phyloP scores from a whole-genome alignment of 2,888 invertebrate genomes.

The Rhingia campestris region DNA sequence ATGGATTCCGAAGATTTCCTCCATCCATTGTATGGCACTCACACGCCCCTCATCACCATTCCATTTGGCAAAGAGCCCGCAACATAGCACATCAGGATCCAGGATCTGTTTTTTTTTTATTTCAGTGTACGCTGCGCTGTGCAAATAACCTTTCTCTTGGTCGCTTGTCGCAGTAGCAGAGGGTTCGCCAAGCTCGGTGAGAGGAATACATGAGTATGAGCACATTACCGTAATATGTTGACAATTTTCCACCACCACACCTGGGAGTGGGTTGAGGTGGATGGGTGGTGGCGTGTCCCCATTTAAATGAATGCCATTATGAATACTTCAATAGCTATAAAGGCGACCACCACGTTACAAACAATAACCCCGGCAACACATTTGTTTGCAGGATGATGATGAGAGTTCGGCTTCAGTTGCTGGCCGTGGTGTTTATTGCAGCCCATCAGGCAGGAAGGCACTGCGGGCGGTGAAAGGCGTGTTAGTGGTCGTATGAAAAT shows the following conservation, averaged over 20 bases:
- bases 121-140: slow-evolving; percentile 45
- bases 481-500: slow-evolving; percentile 70
- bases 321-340: slow-evolving; percentile 74
- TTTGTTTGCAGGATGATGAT: slow-evolving; percentile 71
- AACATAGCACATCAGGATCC: slow-evolving; percentile 43
- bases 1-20: slow-evolving; percentile 57
- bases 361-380: slow-evolving; percentile 72
- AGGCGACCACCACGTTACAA: slow-evolving; percentile 73
- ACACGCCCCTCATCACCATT: slow-evolving; percentile 1
- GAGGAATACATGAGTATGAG: slow-evolving; percentile 42
- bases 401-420: slow-evolving; percentile 60
- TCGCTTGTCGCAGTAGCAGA: neutral
- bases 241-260: slow-evolving; percentile 59
- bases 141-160: slow-evolving; percentile 55
- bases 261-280: slow-evolving; percentile 4
- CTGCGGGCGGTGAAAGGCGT: slow-evolving; percentile 53
- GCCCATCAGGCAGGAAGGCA: slow-evolving; percentile 17
- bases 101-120: slow-evolving; percentile 59
- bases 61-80: slow-evolving; percentile 59
- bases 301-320: slow-evolving; percentile 74
- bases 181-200: neutral
- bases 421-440: slow-evolving; percentile 53
- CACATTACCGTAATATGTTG: slow-evolving; percentile 74
- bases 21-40: slow-evolving; percentile 32
- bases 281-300: slow-evolving; percentile 48